Base-by-base conservation (phyloP, 92 coral and sea anemone species). In the Bergia puertoricense region DNA sequence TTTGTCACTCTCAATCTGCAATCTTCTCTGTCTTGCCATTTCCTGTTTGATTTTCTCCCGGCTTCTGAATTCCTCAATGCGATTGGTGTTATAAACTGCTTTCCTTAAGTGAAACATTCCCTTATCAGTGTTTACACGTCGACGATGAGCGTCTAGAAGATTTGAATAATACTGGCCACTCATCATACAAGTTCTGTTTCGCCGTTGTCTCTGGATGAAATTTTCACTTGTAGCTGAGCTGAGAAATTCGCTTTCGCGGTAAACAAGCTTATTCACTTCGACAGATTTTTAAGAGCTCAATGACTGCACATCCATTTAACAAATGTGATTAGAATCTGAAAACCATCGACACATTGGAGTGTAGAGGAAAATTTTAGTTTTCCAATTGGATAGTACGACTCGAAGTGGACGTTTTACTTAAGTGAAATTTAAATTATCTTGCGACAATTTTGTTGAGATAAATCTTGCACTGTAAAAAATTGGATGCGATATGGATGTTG, bases 1-100 rank as follows among this genome's bases (percentile, higher is more conserved):
- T 72, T 30, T 84, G 79, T 84, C 87, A 37, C 87, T 84, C 40
- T 84, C 87, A 18, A 84, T 84, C 46, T 84, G 87, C 79, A 71
- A 1, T 46, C 87, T 71, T 72, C 87, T 46, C 79, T 84, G 79
- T 38, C 77, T 13, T n/a, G 87, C 87, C 87, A 84, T 69, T 36
- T 84, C 87, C 1, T 84, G 87, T 45, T 84, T 84, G 36, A 84
- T 56, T 43, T 74, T 72, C 68, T 84, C 87, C 3, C 77, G 59
- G 67, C 37, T 84, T 71, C 87, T 71, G 44, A 84, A 84, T 74
- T 84, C 87, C 46, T 74, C 87, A 40, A 48, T 84, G 6, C 87
- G 79, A 45, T 38, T 14, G 10, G 87, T 36, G 5, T 84, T 46
- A 36, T 84, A 5, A 8, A 51, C 79, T 16, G 79, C 87, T 37